Evolutionary conservation across 2,113 vertebrate genomes (phyloP).

Genomic region (Pontoporia blainvillei): DNA sequence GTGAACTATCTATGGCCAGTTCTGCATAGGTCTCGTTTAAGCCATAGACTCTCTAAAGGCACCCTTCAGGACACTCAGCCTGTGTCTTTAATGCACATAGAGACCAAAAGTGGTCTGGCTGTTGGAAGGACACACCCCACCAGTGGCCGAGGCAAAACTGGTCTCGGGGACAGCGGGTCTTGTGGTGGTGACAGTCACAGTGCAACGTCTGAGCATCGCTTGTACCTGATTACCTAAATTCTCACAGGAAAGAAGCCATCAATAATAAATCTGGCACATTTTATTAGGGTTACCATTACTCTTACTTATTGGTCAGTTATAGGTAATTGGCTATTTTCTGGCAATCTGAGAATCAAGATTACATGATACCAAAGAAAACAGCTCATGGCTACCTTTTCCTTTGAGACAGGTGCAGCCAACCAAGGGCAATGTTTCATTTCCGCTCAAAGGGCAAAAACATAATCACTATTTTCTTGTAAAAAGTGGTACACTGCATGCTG

Average conservation of each 20-base stretch:
- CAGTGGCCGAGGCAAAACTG: not conserved
- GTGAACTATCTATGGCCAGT: not conserved
- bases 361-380: not conserved
- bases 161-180: not conserved
- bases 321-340: not conserved
- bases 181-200: not conserved
- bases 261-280: not conserved
- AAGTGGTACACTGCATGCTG: not conserved
- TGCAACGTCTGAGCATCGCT: not conserved
- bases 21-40: not conserved
- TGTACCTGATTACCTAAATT: not conserved
- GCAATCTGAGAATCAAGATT: not conserved
- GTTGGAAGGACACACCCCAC: not conserved
- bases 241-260: not conserved
- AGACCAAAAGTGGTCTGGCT: not conserved
- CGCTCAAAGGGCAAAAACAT: not conserved
- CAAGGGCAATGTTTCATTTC: not conserved
- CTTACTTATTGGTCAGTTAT: not conserved
- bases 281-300: not conserved
- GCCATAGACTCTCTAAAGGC: not conserved
- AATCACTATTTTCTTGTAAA: not conserved
- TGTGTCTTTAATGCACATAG: not conserved
- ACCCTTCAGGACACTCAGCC: not conserved
- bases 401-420: not conserved
- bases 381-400: not conserved